Conservation (phyloP, 2,113 vertebrate species). For the Natator depressus region DNA sequence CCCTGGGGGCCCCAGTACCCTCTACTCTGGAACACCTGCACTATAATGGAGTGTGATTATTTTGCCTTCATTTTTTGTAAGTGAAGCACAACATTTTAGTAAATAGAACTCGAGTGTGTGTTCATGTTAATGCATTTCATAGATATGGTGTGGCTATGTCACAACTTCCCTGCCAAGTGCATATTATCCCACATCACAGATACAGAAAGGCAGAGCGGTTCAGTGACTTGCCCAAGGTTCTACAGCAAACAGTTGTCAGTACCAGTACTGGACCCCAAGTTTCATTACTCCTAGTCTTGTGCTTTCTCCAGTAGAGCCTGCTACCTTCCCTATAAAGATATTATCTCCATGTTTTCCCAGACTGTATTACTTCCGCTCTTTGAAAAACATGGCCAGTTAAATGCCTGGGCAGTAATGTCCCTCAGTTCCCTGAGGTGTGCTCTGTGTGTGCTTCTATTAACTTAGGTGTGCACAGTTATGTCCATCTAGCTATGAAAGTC, state of each 20-base stretch:
- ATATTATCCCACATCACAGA: background rate
- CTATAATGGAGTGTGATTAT: no score
- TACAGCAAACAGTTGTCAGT: background rate
- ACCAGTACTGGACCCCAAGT: background rate
- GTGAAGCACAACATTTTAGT: no score
- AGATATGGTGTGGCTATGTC: background rate
- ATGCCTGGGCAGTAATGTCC: background rate
- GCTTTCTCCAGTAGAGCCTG: background rate
- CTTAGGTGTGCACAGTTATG: background rate
- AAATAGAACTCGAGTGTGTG: no score
- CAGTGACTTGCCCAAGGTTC: background rate
- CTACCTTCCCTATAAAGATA: background rate
- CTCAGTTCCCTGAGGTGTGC: background rate
- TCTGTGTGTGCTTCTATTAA: background rate
- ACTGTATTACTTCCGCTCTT: background rate
- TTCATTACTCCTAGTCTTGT: background rate
- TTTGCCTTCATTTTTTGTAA: no score
- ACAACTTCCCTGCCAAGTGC: background rate
- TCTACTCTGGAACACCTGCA: no score
- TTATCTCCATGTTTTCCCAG: background rate
- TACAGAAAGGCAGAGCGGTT: background rate
- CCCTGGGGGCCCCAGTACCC: no score
- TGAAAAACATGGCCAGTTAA: background rate
- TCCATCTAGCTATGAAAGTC: background rate
- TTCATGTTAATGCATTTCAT: background rate